Percentiles rank a stretch among this genome's conserved stretches.
Conservation (phyloP, 2,797 vertebrate genomes). For the Pogonophryne albipinna region DNA sequence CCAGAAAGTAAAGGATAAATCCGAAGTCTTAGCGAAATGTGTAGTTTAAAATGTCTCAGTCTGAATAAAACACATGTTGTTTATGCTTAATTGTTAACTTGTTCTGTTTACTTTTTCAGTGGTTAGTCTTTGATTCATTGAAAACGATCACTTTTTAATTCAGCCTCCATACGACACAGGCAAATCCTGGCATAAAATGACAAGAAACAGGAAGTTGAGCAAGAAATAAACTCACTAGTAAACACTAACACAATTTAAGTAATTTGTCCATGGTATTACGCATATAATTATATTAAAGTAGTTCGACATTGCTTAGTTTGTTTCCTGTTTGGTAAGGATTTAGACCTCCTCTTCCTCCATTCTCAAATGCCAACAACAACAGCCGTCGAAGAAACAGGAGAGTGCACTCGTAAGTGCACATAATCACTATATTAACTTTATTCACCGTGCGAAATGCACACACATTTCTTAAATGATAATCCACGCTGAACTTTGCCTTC, state of each 20-base stretch:
- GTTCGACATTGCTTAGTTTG: constrained; percentile 69
- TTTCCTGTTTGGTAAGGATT: constrained; percentile 88
- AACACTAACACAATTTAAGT: neutral
- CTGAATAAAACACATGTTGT: neutral
- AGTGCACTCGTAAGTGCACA: constrained; percentile 85
- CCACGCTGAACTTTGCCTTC: neutral
- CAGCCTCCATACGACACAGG: constrained; percentile 14
- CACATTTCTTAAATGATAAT: neutral
- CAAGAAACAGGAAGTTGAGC: neutral
- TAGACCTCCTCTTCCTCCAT: constrained; percentile 90
- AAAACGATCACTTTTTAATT: constrained; percentile 25
- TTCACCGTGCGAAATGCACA: constrained; percentile 30
- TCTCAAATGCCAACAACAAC: constrained; percentile 88
- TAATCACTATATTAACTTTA: constrained; percentile 48
- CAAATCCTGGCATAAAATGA: neutral
- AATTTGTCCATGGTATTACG: neutral
- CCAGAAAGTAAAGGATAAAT: neutral
- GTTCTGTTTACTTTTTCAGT: neutral
- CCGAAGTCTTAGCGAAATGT: neutral
- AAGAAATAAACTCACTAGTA: neutral
- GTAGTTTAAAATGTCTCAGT: too few species aligned
- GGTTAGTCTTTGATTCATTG: neutral
- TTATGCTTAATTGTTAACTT: neutral
- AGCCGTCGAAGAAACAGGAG: constrained; percentile 83
- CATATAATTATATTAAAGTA: constrained; percentile 56